A percentile compares a stretch with the other conserved stretches of the same genome.
phyloP scores from a whole-genome alignment of 2,888 invertebrate genomes.

The Tetanocera ferruginea region DNA sequence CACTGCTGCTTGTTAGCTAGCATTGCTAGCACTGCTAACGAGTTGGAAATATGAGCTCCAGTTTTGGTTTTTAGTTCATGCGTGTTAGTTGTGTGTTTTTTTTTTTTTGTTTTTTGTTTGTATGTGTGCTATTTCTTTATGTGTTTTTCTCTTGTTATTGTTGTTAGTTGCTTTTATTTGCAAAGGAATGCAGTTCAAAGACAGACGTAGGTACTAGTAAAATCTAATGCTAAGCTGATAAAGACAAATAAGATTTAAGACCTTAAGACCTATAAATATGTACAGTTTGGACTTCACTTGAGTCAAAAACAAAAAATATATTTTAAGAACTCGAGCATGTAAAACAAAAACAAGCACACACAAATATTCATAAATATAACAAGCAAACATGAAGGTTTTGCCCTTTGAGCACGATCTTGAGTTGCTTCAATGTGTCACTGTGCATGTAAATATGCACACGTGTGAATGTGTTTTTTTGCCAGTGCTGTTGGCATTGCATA shows the following conservation, averaged over 20 bases:
- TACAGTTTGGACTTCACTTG: no score
- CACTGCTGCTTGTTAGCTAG: slow-evolving; percentile 22
- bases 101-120: not conserved
- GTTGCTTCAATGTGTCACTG: not conserved
- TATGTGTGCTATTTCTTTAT: not conserved
- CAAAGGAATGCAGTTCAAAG: not conserved
- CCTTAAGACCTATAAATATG: no score
- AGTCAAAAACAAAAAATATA: no score
- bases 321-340: no score
- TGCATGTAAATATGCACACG: not conserved
- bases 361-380: not conserved
- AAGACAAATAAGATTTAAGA: not conserved
- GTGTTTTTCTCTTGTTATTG: not conserved
- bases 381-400: not conserved
- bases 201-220: not conserved
- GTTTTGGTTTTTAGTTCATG: slow-evolving; percentile 11
- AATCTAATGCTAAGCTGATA: not conserved
- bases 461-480: not conserved
- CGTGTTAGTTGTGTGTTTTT: not conserved
- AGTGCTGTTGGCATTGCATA: not conserved
- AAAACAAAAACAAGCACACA: not conserved
- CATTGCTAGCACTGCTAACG: slow-evolving; percentile 20
- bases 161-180: not conserved
- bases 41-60: slow-evolving; percentile 30
- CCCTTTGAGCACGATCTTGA: not conserved